Evolutionary conservation across 2,888 invertebrate species (phyloP).

Genomic region (Hipparchia sbordonii): DNA sequence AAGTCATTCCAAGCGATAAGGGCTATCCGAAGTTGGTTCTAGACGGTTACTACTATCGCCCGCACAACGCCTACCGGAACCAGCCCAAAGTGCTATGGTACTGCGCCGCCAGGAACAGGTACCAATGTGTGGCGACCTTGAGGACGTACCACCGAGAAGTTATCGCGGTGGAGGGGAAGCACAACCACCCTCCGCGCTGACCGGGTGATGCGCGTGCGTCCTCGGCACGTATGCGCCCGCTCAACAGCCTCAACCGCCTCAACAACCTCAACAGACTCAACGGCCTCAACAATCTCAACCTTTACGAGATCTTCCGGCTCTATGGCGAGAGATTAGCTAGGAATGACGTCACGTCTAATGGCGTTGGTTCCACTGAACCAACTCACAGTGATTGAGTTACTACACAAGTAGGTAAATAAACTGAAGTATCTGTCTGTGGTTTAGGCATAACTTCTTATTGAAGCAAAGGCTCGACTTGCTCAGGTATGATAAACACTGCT

Average conservation of each 20-base stretch:
- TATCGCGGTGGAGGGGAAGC: constrained; percentile 59
- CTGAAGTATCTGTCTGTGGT: neutral
- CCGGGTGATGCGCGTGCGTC: constrained; percentile 41
- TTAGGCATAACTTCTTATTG: too few species aligned
- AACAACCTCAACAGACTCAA: constrained; percentile 10
- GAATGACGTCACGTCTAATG: neutral
- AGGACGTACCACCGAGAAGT: constrained; percentile 65
- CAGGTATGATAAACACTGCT: too few species aligned
- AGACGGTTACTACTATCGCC: constrained; percentile 68
- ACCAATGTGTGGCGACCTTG: constrained; percentile 64
- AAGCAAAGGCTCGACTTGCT: too few species aligned
- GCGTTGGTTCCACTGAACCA: neutral
- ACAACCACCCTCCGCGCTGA: constrained; percentile 65
- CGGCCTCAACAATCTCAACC: constrained; percentile 19
- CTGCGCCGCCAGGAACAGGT: constrained; percentile 65
- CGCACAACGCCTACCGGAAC: constrained; percentile 75
- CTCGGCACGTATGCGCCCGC: constrained; percentile 24
- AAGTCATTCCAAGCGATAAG: constrained; percentile 62
- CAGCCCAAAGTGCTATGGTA: constrained; percentile 73
- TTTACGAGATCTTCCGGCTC: constrained; percentile 15
- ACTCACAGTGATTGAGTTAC: neutral
- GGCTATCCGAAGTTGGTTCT: constrained; percentile 71
- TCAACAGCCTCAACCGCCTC: constrained; percentile 20
- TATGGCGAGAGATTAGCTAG: constrained; percentile 18
- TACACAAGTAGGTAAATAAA: too few species aligned